These are phyloP conservation scores for Acanthurus tractus DNA, from an alignment of 2,797 vertebrate species.

Conservation along the genomic window DNA sequence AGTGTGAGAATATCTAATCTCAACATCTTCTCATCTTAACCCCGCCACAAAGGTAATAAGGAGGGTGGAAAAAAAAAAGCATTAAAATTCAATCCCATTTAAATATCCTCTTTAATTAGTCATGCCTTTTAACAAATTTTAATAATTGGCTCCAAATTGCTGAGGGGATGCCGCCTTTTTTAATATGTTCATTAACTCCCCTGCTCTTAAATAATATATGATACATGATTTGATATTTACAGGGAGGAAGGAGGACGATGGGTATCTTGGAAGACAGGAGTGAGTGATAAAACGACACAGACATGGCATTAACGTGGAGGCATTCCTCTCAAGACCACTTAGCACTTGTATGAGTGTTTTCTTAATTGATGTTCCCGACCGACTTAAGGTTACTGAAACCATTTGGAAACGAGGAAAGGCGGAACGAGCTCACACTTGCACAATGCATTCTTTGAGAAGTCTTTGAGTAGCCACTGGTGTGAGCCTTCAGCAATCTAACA, in stretches of 20 bases:
- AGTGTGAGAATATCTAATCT: slow-evolving; percentile 90
- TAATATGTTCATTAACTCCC: slow-evolving; percentile 86
- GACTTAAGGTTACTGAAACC: slow-evolving; percentile 68
- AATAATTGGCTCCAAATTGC: slow-evolving; percentile 89
- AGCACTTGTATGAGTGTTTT: slow-evolving; percentile 77
- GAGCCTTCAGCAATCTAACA: slow-evolving; percentile 71
- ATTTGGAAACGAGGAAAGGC: slow-evolving; percentile 43
- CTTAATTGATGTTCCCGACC: slow-evolving; percentile 67
- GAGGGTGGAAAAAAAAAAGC: slow-evolving; percentile 70
- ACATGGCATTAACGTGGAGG: slow-evolving; percentile 58
- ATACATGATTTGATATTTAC: slow-evolving; percentile 83
- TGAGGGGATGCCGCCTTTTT: slow-evolving; percentile 79
- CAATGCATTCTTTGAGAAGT: slow-evolving; percentile 42
- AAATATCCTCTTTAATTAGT: slow-evolving; percentile 91
- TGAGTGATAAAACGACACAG: slow-evolving; percentile 66
- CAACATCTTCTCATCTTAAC: slow-evolving; percentile 88
- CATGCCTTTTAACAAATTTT: slow-evolving; percentile 90
- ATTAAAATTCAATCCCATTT: slow-evolving; percentile 90
- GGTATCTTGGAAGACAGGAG: slow-evolving; percentile 53
- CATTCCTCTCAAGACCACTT: slow-evolving; percentile 74
- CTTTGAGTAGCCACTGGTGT: slow-evolving; percentile 58
- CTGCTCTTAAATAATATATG: slow-evolving; percentile 87
- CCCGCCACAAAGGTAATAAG: slow-evolving; percentile 88
- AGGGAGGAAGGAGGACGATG: slow-evolving; percentile 60
- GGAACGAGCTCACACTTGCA: slow-evolving; percentile 33